A percentile compares a stretch with the other conserved stretches of the same genome.
Conservation (phyloP, 2,888 invertebrate species). For the Caenorhabditis sp. region DNA sequence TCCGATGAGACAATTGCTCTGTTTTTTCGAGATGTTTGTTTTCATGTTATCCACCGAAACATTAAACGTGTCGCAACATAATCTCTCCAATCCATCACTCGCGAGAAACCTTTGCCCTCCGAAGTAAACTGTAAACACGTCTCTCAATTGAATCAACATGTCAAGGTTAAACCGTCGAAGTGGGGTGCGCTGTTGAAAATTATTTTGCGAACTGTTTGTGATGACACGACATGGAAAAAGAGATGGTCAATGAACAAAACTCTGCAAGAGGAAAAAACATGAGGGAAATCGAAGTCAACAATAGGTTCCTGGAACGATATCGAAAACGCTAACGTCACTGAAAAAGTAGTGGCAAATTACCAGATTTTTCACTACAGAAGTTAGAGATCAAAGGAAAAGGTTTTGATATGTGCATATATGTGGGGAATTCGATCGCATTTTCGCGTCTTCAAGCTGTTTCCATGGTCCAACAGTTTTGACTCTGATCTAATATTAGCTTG, state of each 20-base stretch:
- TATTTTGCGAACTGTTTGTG: constrained; percentile 26
- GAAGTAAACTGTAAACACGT: constrained; percentile 33
- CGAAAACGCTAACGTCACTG: neutral
- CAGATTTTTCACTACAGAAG: no score
- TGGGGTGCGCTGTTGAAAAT: constrained; percentile 15
- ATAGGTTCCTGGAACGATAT: neutral
- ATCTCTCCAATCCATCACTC: neutral
- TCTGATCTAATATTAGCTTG: no score
- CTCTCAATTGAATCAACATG: constrained; percentile 29
- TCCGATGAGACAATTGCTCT: neutral
- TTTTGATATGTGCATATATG: no score
- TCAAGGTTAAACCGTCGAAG: constrained; percentile 22
- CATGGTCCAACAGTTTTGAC: no score
- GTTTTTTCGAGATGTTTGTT: neutral
- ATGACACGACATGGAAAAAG: neutral
- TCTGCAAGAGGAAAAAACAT: neutral
- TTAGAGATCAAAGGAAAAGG: no score
- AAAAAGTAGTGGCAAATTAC: no score
- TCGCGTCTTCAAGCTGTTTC: no score
- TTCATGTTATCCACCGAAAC: neutral
- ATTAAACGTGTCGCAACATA: neutral
- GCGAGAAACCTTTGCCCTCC: neutral
- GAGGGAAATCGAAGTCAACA: constrained; percentile 1
- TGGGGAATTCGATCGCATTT: no score
- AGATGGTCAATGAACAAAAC: constrained; percentile 30